Evolutionary conservation across 2,888 invertebrate genomes (phyloP), one percentile per base, ranked within the genome.

Genomic region (Plemyria rubiginata): DNA sequence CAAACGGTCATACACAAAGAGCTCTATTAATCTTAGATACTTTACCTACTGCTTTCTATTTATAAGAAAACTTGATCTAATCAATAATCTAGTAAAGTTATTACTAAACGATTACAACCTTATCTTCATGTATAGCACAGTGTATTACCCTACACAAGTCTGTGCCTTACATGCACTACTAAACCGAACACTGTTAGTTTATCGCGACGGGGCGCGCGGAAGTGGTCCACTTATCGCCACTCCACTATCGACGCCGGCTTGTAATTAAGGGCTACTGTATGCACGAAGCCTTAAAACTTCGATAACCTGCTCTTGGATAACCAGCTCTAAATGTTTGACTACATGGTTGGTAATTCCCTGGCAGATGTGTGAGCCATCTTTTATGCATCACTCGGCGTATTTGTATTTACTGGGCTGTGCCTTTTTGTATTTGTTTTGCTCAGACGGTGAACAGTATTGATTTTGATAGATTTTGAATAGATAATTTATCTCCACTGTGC

Each of bases 141-240:
- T 29, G 29, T 29, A 29, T 29, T 6, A 29, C 32, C 32, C 6
- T 32, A 8, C 32, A 32, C 8, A 32, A 32, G 32, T 32, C 8
- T 32, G 6, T 38, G 36, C 36, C 11, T 8, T 55, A 36, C 13
- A 49, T 43, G 49, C 41, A 32, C 16, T 50, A 9, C 40, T 43
- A 28, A 28, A 48, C 28, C 11, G 60, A 54, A 40, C 41, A 16
- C n/a, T 36, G 62, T 58, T 58, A 51, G 63, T 60, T 60, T 63
- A 63, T 52, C 60, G 60, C 46, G 51, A 38, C 51, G 54, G 60
- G 60, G 51, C 11, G 36, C 29, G 15, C 62, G 62, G 63, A 64
- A 64, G 63, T 60, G 48, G 41, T 29, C 48, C 59, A 64, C 63
- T 60, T 64, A 64, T 64, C 59, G 55, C 51, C 54, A 54, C 63